Base-by-base conservation (phyloP, 2,888 invertebrate genomes). In the Eledone cirrhosa region DNA sequence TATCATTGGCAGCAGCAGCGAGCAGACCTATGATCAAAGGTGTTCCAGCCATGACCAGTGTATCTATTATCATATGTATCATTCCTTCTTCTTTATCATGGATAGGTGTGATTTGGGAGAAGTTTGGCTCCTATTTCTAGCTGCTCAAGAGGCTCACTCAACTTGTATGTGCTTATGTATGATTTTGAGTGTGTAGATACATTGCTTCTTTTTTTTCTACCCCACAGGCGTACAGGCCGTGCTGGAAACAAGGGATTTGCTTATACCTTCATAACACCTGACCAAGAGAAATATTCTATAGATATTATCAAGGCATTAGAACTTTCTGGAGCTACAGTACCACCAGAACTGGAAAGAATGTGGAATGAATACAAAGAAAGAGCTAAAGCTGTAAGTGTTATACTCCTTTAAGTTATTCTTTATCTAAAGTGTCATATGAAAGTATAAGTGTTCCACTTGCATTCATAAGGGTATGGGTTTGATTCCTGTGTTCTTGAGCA, bases 221-320 rank as follows among this genome's bases (percentile, higher is more conserved):
- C 77, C 82, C 87, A 81, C 81, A 92, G 93, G 13, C 90, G 93
- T 22, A 93, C 93, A 5, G 93, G 93, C n/a, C 86, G 93, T 77
- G 93, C 93, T 27, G 99, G 99, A 0, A 98, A 98, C 91, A 97
- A 97, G 90, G 99, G 99, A 8, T 96, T 93, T 91, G 98, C 99
- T 0, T 99, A 96, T 92, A 99, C 99, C 0, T 99, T 99, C 90
- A 93, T 99, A 13, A 97, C 98, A 0, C 94, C 95, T 0, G 98
- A 98, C 82, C 99, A 99, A 90, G 96, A 96, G 24, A 93, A 95
- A 78, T 96, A 97, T 92, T 94, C 97, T 0, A 97, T 97, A 16
- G 99, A 99, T 89, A 94, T 98, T 81, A 92, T 97, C 78, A 93
- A 96, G 77, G 99, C 99, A 0, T 93, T 98, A 82, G 98, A 99